Evolutionary conservation across 2,113 vertebrate genomes (phyloP).

Genomic region (Crocuta crocuta): DNA sequence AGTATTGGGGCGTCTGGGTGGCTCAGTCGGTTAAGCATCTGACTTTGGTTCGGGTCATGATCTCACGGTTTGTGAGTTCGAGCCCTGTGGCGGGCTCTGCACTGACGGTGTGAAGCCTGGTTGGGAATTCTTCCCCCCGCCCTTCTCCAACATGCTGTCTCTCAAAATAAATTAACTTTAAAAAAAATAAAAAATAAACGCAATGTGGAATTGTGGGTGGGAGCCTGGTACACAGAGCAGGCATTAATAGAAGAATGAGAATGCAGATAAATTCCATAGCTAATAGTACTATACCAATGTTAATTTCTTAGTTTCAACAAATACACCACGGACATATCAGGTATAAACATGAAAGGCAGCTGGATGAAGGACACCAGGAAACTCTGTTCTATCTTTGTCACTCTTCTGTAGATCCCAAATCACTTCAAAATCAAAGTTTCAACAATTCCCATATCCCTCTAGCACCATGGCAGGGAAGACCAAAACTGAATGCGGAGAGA

Average conservation of each 20-base stretch:
- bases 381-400: background rate
- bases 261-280: background rate
- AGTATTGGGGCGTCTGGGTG: background rate
- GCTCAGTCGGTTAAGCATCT: no score
- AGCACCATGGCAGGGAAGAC: background rate
- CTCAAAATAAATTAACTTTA: no score
- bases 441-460: background rate
- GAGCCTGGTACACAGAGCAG: background rate
- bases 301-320: conserved; percentile 36
- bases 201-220: background rate
- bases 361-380: background rate
- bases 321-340: background rate
- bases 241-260: background rate
- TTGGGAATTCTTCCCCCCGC: no score
- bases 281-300: background rate
- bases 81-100: no score
- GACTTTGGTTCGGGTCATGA: no score
- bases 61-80: no score
- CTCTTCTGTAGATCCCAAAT: background rate
- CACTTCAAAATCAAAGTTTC: conserved; percentile 11
- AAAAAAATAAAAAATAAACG: background rate
- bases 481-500: background rate
- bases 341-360: background rate
- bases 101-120: no score
- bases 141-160: no score